Evolutionary conservation across 2,888 invertebrate genomes (phyloP), one percentile per base, ranked within the genome.

Genomic region (Acleris cristana): DNA sequence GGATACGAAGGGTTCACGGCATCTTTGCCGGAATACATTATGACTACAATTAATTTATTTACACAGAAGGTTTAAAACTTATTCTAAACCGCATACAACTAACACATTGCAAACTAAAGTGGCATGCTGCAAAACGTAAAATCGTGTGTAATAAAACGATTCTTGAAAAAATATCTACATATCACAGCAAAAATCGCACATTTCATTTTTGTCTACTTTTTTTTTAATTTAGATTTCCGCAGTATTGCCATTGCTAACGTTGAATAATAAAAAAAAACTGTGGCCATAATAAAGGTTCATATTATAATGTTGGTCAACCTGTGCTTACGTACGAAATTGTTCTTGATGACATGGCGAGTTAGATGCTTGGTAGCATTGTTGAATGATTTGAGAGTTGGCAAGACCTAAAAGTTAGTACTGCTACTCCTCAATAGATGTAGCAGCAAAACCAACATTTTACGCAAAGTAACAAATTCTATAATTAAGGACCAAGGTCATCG

Each of bases 1-100:
- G 94, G 94, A 90, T 94, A 95, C 75, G 94, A 89, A 72, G 95
- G 91, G 85, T 94, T 89, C 86, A 94, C 88, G 87, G 95, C 95
- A 85, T 94, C 94, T 74, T 94, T 94, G 72, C 94, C 94, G 67
- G 94, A 92, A 84, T 93, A 94, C 94, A 94, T 94, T 75, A 69
- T 85, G 71, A 60, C 69, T 72, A 57, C 59, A 75, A 69, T 74
- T 74, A 58, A 66, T 72, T 45, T 59, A 55, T 71, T 70, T 70
- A 69, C 71, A 66, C 70, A 60, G 60, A 49, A 23, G 51, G 58
- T 52, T 23, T 23, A 62, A 57, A 40, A 40, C 56, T 68, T 70
- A 65, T 54, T 59, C 40, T 65, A 63, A 62, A 57, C 8, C 61
- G 18, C 64, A 70, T 55, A 63, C 65, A 66, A 70, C 69, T 72